A percentile compares a stretch with the other conserved stretches of the same genome.
Evolutionary conservation across 2,113 vertebrate species (phyloP).

Genomic region (Montifringilla adamsi): DNA sequence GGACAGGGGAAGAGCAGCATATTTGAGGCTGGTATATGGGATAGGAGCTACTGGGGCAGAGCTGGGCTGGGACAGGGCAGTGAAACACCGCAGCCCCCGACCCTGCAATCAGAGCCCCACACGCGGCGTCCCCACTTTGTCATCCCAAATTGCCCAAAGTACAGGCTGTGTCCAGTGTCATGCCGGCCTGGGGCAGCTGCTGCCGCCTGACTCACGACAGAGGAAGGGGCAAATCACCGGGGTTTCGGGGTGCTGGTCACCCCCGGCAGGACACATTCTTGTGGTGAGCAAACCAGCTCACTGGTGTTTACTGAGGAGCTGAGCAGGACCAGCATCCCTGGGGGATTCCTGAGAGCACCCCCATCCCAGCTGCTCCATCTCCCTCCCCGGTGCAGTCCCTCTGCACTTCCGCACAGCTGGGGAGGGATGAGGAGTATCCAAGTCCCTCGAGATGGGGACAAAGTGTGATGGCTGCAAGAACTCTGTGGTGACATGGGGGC

Average conservation of each 20-base stretch:
- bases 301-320: not conserved
- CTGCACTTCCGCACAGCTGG: not conserved
- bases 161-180: not conserved
- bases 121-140: not conserved
- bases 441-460: no score
- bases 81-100: fast-evolving
- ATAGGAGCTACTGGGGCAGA: not conserved
- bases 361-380: not conserved
- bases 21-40: not conserved
- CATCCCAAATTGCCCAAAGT: slow-evolving; percentile 40
- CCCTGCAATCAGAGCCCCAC: slow-evolving; percentile 38
- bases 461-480: not conserved
- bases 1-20: not conserved
- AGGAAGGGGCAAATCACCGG: slow-evolving; percentile 15
- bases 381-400: not conserved
- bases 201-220: not conserved
- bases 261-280: not conserved
- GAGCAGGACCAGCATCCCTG: not conserved
- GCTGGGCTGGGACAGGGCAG: not conserved
- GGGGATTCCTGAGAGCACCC: not conserved
- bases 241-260: not conserved
- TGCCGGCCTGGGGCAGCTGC: not conserved
- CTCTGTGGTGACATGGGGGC: not conserved
- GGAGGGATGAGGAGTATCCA: not conserved
- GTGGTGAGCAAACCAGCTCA: not conserved